These are phyloP conservation scores for Tinea trinotella DNA, from an alignment of 2,888 invertebrate genomes.

Conservation along the genomic window DNA sequence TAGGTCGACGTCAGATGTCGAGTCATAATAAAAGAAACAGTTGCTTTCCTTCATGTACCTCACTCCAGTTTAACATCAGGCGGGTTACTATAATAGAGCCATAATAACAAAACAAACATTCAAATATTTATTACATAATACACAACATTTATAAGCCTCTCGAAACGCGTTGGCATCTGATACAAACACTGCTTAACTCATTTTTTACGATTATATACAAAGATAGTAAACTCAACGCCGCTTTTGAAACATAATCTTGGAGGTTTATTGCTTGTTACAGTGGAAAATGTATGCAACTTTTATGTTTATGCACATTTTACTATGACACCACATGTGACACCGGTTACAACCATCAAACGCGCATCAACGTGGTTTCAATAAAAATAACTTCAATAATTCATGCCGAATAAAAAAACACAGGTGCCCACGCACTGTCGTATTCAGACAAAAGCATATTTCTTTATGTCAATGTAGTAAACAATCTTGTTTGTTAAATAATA, in stretches of 20 bases:
- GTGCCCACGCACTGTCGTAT: too few species aligned
- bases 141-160: too few species aligned
- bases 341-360: neutral
- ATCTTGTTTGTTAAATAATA: too few species aligned
- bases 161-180: neutral
- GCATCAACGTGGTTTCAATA: neutral
- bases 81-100: too few species aligned
- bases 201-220: neutral
- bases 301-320: constrained; percentile 4
- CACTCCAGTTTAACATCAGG: too few species aligned
- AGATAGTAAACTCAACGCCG: neutral
- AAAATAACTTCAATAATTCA: neutral
- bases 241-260: neutral
- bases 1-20: too few species aligned
- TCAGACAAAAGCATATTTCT: too few species aligned
- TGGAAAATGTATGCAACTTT: neutral
- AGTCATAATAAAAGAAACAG: too few species aligned
- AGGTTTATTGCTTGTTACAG: neutral
- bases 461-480: too few species aligned
- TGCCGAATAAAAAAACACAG: neutral
- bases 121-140: too few species aligned
- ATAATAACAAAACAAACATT: too few species aligned
- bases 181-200: neutral
- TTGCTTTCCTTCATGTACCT: too few species aligned
- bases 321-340: neutral